Evolutionary conservation across 2,888 invertebrate species (phyloP), one percentile per base, ranked within the genome.

Genomic region (Parnassius glacialis): DNA sequence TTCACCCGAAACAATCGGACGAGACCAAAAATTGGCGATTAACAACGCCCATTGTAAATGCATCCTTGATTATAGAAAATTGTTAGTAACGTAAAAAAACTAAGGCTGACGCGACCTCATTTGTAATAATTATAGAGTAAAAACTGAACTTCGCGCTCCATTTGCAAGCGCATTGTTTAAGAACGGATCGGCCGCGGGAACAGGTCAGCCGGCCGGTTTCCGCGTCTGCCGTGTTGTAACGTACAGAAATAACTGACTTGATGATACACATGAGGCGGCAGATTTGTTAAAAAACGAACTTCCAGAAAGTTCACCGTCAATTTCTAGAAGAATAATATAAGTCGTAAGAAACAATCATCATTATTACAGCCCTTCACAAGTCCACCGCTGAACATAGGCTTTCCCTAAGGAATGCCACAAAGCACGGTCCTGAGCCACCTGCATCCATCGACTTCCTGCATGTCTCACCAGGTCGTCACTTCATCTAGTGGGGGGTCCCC

Each of bases 21-120:
- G 44, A 34, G 13, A 7, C 10, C 13, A 48, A 48, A 52, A 61
- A 51, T 61, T 47, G 57, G 50, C 64, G 68, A 57, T 58, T 61
- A 59, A 65, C 64, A 61, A 52, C 13, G 52, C 53, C 61, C 64
- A 57, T 61, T 61, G 61, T 61, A 47, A 16, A 25, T 42, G 47
- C 68, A 73, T 78, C 79, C 80, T 79, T 78, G 78, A 68, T 65
- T 72, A 70, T 75, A 79, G 76, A 79, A 78, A 79, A 78, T 68
- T 59, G 52, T 44, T 74, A 3, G 48, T 2, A 48, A 65, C 68
- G 70, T 67, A 74, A 83, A 74, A 83, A 80, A 83, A 82, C 74
- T 75, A 75, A 83, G 84, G 83, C 64, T 79, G 69, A 52, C 60
- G 56, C 73, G 80, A 75, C 78, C 80, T 80, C 75, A 77, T 74